phyloP scores from a whole-genome alignment of 2,113 vertebrate species.

The Muntiacus reevesi region DNA sequence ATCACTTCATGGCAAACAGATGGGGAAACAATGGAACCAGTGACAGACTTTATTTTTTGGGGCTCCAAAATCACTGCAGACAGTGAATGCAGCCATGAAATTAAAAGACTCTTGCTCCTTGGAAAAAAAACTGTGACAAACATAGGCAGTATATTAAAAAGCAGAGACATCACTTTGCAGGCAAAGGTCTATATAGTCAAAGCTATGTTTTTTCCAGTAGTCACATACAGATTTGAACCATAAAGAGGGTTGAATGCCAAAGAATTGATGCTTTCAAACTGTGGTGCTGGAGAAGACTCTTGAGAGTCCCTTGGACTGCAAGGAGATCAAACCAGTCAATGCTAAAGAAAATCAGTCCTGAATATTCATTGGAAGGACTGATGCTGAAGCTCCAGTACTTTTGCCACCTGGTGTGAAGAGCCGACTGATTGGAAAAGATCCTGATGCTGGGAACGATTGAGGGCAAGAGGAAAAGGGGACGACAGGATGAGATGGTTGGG shows the following conservation, averaged over 20 bases:
- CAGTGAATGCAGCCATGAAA: not conserved
- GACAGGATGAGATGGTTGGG: not conserved
- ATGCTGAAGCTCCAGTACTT: not conserved
- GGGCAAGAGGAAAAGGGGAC: not conserved
- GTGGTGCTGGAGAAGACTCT: not conserved
- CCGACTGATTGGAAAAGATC: not conserved
- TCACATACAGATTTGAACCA: not conserved
- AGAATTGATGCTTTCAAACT: not conserved
- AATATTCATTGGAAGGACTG: not conserved
- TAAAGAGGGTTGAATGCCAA: not conserved
- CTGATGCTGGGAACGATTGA: not conserved
- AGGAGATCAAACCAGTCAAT: not conserved
- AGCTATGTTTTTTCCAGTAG: not conserved
- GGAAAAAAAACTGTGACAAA: not conserved
- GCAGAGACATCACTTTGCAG: not conserved
- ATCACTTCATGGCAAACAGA: not conserved
- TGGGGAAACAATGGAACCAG: not conserved
- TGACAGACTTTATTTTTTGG: not conserved
- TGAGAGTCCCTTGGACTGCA: not conserved
- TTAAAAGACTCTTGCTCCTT: not conserved
- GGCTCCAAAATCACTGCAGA: not conserved
- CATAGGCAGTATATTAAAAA: not conserved
- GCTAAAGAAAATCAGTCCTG: not conserved
- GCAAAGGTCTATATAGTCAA: not conserved
- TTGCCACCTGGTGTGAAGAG: not conserved